These are phyloP conservation scores for Drosophila peninsularis DNA, from an alignment of 2,888 invertebrate species.

Conservation along the genomic window DNA sequence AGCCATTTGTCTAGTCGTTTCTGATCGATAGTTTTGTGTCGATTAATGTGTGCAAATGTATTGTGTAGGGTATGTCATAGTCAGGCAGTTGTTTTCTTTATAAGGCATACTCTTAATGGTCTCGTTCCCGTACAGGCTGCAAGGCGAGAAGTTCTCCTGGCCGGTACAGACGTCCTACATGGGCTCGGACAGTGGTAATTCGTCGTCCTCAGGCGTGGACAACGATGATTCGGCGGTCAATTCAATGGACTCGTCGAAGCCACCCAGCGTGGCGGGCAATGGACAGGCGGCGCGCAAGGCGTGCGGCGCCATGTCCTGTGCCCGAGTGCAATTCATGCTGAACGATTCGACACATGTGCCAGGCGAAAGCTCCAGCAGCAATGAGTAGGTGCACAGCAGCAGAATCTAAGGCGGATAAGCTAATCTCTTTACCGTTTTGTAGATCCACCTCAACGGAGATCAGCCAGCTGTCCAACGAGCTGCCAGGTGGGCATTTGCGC, in stretches of 20 bases:
- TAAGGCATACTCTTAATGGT: neutral
- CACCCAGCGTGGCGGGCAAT: slow-evolving; percentile 53
- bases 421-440: neutral
- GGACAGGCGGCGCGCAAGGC: slow-evolving; percentile 49
- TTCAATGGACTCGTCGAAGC: slow-evolving; percentile 80
- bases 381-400: slow-evolving; percentile 76
- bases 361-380: slow-evolving; percentile 84
- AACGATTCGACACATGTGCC: slow-evolving; percentile 82
- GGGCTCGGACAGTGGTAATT: slow-evolving; percentile 78
- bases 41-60: neutral
- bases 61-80: neutral
- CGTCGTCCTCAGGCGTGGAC: slow-evolving; percentile 83
- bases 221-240: slow-evolving; percentile 82
- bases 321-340: slow-evolving; percentile 83
- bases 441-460: slow-evolving; percentile 83
- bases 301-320: slow-evolving; percentile 65
- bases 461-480: slow-evolving; percentile 78
- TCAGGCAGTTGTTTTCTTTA: neutral
- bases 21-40: neutral
- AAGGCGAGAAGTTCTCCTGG: slow-evolving; percentile 84
- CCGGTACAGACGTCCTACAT: slow-evolving; percentile 83
- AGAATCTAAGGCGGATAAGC: neutral
- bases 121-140: slow-evolving; percentile 66
- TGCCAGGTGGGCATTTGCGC: slow-evolving; percentile 61
- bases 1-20: neutral